phyloP scores from a whole-genome alignment of 2,888 invertebrate species.

The Spodoptera picta region DNA sequence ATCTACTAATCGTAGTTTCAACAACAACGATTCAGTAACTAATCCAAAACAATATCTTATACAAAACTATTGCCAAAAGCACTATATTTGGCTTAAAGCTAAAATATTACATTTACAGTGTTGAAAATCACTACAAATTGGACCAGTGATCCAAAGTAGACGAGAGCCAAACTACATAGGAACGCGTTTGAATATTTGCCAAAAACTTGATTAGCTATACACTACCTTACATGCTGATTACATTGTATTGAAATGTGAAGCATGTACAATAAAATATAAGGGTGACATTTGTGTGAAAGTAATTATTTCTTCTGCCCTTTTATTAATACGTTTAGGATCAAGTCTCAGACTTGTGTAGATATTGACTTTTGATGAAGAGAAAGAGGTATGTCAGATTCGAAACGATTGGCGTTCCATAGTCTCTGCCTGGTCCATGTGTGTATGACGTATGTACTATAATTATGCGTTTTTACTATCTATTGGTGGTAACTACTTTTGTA shows the following conservation, averaged over 20 bases:
- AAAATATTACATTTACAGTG: constrained; percentile 33
- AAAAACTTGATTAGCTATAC: constrained; percentile 48
- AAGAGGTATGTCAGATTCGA: too few species aligned
- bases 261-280: constrained; percentile 5
- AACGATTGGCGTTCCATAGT: too few species aligned
- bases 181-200: constrained; percentile 49
- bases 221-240: constrained; percentile 26
- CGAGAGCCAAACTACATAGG: constrained; percentile 45
- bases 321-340: too few species aligned
- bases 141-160: constrained; percentile 39
- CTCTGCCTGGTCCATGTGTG: too few species aligned
- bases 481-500: too few species aligned
- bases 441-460: too few species aligned
- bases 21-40: neutral
- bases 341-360: too few species aligned
- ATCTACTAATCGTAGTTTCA: neutral
- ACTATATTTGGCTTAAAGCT: constrained; percentile 16
- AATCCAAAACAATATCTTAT: constrained; percentile 9
- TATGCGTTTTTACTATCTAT: too few species aligned
- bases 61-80: constrained; percentile 13
- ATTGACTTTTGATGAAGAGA: too few species aligned
- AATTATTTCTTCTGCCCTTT: too few species aligned
- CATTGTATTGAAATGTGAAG: constrained; percentile 12
- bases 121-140: constrained; percentile 51
- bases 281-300: neutral